Base-by-base conservation (phyloP, 2,888 invertebrate species). In the Polydesmus complanatus region DNA sequence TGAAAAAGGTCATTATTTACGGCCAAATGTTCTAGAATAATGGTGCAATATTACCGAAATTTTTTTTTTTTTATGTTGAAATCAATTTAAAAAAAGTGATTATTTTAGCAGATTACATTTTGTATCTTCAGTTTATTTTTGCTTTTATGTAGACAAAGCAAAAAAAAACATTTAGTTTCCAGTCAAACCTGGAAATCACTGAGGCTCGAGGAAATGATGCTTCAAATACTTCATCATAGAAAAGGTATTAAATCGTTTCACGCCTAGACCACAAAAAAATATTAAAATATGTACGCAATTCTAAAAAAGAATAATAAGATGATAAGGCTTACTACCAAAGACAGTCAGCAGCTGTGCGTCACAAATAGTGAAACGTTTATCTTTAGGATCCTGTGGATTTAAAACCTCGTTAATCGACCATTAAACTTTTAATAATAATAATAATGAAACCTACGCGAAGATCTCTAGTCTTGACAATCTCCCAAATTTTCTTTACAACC, bases 141-240 rank as follows among this genome's bases (percentile, higher is more conserved):
- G 37, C 37, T 37, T 14, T 37, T 37, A 37, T 37, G 14, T 37
- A 37, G 5, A 37, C 37, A 14, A 37, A 37, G 37, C 37, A 37
- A 37, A 37, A 37, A 37, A 37, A 37, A 37, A 37, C 5, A 8
- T 5, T 37, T 37, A 37, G 5, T 37, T 37, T 37, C 27, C 55
- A 37, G 37, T 37, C 21, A n/a, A n/a, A 19, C 55, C 11, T 19
- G 37, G 55, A n/a, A n/a, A 19, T 18, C 37, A 55, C 21, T 37
- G 27, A 21, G 55, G 55, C 27, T 73, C 74, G 61, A 70, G 77
- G 75, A 94, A 93, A 77, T 94, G 94, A 65, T 84, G 83, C 76
- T 91, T 92, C 68, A 96, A 80, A 75, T 90, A 88, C 74, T 95
- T 95, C 86, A 95, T 88, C 95, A 95, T 95, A 65, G 92, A 94